Base-by-base conservation (phyloP, 2,888 invertebrate species). In the Lingula anatina region DNA sequence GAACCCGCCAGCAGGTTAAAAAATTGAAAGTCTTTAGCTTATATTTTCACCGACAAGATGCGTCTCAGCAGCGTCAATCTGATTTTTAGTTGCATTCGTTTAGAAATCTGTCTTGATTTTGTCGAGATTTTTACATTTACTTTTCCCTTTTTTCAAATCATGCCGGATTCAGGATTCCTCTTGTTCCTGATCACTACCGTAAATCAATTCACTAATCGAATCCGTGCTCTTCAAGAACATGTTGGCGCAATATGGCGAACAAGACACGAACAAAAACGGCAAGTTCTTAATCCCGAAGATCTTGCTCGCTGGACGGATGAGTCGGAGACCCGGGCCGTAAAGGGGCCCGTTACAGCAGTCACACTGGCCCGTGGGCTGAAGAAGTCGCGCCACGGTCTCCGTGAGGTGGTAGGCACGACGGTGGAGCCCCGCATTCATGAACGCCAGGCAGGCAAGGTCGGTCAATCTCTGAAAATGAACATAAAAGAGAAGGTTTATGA, bases 241-340 rank as follows among this genome's bases (percentile, higher is more conserved):
- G 24, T 63, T 50, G 31, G 63, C 48, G 48, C 76, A 76, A 44
- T 55, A 45, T 7, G 65, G 64, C 12, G 74, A 71, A 56, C 76
- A 76, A 5, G 70, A 59, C 39, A 57, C 53, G 54, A 76, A 75
- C 55, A 73, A 56, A 54, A 76, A 66, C 9, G 76, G 76, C 42
- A 76, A 46, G 45, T 67, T 63, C 28, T 65, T 68, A 27, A 76
- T 68, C 2, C 70, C 69, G 51, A 72, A 75, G 39, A 75, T 56
- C 47, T 62, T 61, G 5, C 61, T 61, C 15, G 69, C 68, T 3
- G 75, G 74, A 23, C 73, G 56, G 43, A 75, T 73, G n/a, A 70
- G 60, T 43, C 65, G 55, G 49, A 75, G 52, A 12, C 74, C 75
- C 15, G 65, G 62, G 5, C 75, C 75, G 56, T 65, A 74, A 49